Percentiles rank a stretch among this genome's conserved stretches.
phyloP scores from a whole-genome alignment of 2,113 vertebrate genomes.

The Cyanoliseus patagonus region DNA sequence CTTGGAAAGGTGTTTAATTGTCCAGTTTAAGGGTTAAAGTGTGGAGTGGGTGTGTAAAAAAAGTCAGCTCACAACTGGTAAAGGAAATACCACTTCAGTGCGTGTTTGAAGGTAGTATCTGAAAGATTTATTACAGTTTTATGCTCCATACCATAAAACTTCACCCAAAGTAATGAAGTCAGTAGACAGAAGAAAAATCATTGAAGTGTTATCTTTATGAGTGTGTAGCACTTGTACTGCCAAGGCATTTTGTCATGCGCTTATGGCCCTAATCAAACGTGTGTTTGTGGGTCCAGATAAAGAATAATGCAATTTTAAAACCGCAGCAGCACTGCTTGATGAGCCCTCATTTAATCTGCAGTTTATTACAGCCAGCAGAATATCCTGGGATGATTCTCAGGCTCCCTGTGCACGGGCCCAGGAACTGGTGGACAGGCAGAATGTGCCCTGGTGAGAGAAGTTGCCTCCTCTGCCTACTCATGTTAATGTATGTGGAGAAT shows the following conservation, averaged over 20 bases:
- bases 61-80: background rate
- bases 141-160: background rate
- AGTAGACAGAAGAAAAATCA: background rate
- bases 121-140: background rate
- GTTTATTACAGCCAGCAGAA: background rate
- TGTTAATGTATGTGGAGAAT: background rate
- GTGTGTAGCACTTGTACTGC: background rate
- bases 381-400: background rate
- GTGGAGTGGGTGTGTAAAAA: background rate
- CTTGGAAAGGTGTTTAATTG: background rate
- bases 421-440: background rate
- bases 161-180: background rate
- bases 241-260: background rate
- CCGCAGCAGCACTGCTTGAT: background rate
- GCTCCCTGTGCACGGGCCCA: fast-evolving
- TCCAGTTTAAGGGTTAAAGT: background rate
- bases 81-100: background rate
- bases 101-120: background rate
- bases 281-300: background rate
- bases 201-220: background rate
- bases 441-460: background rate
- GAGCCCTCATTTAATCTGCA: background rate
- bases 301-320: background rate
- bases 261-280: background rate
- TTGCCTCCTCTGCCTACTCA: background rate